Evolutionary conservation across 2,113 vertebrate species (phyloP).

Genomic region (Spilogale gracilis): DNA sequence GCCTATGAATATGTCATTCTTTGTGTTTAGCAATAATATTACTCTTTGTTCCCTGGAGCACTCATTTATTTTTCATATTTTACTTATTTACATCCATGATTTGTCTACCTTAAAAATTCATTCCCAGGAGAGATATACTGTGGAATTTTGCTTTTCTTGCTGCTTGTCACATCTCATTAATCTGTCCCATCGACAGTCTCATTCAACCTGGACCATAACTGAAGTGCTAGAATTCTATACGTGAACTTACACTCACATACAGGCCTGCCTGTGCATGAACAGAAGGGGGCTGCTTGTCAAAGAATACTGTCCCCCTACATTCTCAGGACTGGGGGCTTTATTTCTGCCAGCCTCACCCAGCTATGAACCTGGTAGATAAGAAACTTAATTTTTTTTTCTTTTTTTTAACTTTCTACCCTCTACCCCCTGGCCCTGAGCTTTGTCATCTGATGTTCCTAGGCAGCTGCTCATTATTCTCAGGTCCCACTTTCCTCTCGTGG

Average conservation of each 20-base stretch:
- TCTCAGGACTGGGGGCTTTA: neutral
- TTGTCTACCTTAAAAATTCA: neutral
- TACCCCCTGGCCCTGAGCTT: neutral
- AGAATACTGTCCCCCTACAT: fast-evolving
- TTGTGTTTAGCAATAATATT: neutral
- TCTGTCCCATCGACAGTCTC: neutral
- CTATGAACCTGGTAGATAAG: neutral
- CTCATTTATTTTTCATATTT: neutral
- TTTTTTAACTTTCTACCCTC: neutral
- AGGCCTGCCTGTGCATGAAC: neutral
- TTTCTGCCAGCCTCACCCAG: neutral
- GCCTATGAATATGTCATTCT: neutral
- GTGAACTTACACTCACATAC: fast-evolving
- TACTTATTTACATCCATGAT: neutral
- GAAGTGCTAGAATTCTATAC: neutral
- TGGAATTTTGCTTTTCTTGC: neutral
- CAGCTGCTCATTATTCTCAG: neutral
- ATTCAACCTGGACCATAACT: neutral
- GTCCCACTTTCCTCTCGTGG: neutral
- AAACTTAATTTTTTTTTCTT: neutral
- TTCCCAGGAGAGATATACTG: neutral
- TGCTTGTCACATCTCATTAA: neutral
- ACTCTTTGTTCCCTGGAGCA: neutral
- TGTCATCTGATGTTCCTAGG: neutral
- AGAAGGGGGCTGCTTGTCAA: neutral